These are phyloP conservation scores for Channallabes apus DNA, from an alignment of 2,797 vertebrate genomes.

Conservation along the genomic window DNA sequence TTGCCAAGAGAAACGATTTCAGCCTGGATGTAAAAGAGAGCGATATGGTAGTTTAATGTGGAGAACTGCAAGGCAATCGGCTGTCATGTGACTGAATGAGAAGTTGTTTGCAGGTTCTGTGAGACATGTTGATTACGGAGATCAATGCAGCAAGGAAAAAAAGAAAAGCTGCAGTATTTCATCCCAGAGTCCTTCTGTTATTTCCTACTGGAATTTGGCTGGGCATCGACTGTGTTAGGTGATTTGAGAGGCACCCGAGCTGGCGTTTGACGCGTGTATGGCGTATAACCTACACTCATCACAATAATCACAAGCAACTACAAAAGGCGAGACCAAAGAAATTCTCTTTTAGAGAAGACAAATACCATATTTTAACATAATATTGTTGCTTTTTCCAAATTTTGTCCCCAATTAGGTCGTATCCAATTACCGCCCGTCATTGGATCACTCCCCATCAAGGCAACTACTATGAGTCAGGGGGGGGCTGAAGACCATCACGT, in stretches of 20 bases:
- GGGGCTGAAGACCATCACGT: too few species aligned
- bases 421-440: too few species aligned
- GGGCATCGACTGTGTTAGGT: neutral
- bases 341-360: too few species aligned
- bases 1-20: neutral
- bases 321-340: too few species aligned
- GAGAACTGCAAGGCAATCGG: neutral
- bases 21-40: neutral
- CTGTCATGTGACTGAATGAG: neutral
- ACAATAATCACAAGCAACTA: too few species aligned
- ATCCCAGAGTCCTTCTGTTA: neutral
- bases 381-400: too few species aligned
- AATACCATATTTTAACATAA: too few species aligned
- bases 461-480: too few species aligned
- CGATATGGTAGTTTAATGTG: neutral
- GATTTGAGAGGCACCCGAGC: neutral
- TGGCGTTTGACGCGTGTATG: neutral
- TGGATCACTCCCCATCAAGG: too few species aligned
- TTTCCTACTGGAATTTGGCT: neutral
- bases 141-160: neutral
- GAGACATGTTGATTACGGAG: neutral
- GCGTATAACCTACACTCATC: neutral
- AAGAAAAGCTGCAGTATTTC: neutral
- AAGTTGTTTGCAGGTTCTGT: neutral
- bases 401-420: too few species aligned